A percentile compares a stretch with the other conserved stretches of the same genome.
Conservation (phyloP, 2,888 invertebrate species). For the Drosophila flavopinicola region DNA sequence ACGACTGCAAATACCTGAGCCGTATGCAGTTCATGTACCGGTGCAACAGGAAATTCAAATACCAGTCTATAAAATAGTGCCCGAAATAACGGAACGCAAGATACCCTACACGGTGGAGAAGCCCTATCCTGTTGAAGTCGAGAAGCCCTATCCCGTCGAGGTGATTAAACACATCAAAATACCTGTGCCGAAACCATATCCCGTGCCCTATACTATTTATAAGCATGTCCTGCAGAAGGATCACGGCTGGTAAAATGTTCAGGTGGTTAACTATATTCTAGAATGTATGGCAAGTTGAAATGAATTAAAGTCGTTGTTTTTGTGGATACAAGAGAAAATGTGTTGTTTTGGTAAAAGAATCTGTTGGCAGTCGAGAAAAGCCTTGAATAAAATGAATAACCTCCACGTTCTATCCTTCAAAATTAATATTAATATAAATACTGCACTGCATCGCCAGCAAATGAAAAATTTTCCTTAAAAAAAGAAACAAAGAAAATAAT, state of each 20-base stretch:
- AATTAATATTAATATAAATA: no score
- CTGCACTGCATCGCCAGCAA: no score
- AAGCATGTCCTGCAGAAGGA: slow-evolving; percentile 88
- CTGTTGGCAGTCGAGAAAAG: no score
- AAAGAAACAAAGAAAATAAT: no score
- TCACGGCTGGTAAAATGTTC: slow-evolving; percentile 76
- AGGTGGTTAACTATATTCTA: background rate
- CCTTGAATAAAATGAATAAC: no score
- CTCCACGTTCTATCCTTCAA: no score
- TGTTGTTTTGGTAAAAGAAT: background rate
- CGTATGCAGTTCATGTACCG: slow-evolving; percentile 89
- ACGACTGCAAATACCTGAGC: slow-evolving; percentile 90
- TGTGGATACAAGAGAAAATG: background rate
- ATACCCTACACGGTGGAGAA: slow-evolving; percentile 91
- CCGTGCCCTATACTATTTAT: slow-evolving; percentile 90
- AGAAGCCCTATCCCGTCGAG: slow-evolving; percentile 90
- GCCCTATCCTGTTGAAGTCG: slow-evolving; percentile 88
- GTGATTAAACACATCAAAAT: slow-evolving; percentile 90
- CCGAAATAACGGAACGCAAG: slow-evolving; percentile 89
- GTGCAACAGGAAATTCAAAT: slow-evolving; percentile 90
- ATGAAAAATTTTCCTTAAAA: no score
- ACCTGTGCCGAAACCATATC: slow-evolving; percentile 89
- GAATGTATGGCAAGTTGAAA: slow-evolving; percentile 1
- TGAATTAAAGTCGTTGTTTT: slow-evolving; percentile 39
- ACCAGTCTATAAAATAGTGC: slow-evolving; percentile 90